Conservation (phyloP, 1,140 invertebrate species). For the Platyura marginata region DNA sequence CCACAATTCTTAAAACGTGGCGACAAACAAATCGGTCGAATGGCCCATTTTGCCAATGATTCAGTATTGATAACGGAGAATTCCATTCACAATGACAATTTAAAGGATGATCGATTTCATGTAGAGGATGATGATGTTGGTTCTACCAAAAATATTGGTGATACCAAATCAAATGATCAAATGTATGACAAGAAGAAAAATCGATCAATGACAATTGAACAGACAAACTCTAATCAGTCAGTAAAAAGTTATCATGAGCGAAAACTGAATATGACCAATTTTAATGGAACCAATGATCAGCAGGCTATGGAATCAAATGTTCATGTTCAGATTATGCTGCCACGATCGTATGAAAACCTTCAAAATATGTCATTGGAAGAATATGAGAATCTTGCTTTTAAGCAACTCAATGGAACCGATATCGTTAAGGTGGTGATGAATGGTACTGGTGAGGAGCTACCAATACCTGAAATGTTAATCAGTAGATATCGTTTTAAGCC, state of each 20-base stretch:
- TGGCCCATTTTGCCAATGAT: neutral
- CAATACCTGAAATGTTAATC: conserved; percentile 19
- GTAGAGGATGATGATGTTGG: neutral
- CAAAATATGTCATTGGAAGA: conserved; percentile 6
- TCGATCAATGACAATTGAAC: neutral
- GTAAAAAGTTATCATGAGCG: neutral
- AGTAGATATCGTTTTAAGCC: conserved; percentile 5
- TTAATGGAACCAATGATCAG: neutral
- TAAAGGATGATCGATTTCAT: neutral
- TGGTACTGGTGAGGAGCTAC: conserved; percentile 10
- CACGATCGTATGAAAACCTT: neutral
- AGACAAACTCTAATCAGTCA: neutral
- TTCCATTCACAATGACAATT: neutral
- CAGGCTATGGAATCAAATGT: neutral
- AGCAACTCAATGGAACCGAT: conserved; percentile 17
- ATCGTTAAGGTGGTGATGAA: conserved; percentile 2
- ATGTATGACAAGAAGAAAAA: neutral
- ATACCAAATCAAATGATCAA: neutral
- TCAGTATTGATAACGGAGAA: neutral
- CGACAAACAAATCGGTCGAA: conserved; percentile 6
- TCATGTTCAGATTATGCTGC: neutral
- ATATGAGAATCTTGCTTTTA: conserved; percentile 18
- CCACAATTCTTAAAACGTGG: conserved; percentile 24
- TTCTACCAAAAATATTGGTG: neutral
- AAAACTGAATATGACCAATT: conserved; percentile 2